Evolutionary conservation across 2,888 invertebrate genomes (phyloP), one percentile per base, ranked within the genome.

Genomic region (Coenonympha glycerion): DNA sequence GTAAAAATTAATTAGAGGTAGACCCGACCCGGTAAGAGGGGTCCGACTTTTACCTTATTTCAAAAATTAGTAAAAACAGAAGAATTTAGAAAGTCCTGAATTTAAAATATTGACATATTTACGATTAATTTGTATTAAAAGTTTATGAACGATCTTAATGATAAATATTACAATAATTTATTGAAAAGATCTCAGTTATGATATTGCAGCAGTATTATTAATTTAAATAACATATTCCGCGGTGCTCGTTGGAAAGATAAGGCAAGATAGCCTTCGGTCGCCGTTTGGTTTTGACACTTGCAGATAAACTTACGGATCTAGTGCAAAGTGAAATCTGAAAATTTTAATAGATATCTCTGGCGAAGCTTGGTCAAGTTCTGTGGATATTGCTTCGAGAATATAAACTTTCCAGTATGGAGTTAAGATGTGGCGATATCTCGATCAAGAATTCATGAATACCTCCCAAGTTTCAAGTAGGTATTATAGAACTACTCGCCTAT

Each of bases 321-420:
- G 40, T 47, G 39, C 54, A 22, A 22, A 31, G 34, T 40, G 40
- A 47, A 51, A 51, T 54, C 47, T 54, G 47, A 50, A 54, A 54
- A 54, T 40, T 51, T 53, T 47, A 53, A 44, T 47, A 47, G 47
- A 36, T 45, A 52, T 48, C 48, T 48, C 33, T 31, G 40, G 8
- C 41, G 31, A 16, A 39, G 18, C 16, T 44, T 6, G 34, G 24
- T 51, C 15, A 42, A 42, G 28, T 9, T 39, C 8, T 11, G 37
- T 19, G 19, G 19, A 36, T 36, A 36, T 36, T 37, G 37, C 15
- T 31, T 15, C 31, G 1, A 15, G 31, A 31, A 15, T 33, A 33
- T 33, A 9, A 31, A 6, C 13, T 39, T 3, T 19, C 19, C 21
- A 37, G n/a, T 15, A 3, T 24, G 9, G 16, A 22, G 9, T 24